Conservation (phyloP, 92 coral and sea anemone genomes). For the Epizoanthus rinbou region DNA sequence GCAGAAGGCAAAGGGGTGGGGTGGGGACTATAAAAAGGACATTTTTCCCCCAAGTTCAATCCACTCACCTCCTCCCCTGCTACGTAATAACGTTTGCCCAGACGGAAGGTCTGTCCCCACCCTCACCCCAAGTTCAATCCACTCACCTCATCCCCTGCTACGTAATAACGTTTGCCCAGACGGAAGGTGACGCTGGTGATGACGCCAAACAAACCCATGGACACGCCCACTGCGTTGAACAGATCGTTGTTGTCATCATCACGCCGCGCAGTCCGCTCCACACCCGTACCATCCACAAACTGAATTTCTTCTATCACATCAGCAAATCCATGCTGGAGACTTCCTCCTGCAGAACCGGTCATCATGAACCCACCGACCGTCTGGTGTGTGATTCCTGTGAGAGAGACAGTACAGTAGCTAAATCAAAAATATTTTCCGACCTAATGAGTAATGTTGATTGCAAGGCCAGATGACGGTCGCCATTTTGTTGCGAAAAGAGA, state of each 20-base stretch:
- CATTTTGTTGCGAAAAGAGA: too few species aligned
- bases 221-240: slow-evolving; percentile 39
- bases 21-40: too few species aligned
- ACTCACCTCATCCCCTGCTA: too few species aligned
- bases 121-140: too few species aligned
- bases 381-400: slow-evolving; percentile 8
- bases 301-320: slow-evolving; percentile 24
- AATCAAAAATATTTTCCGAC: too few species aligned
- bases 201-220: slow-evolving; percentile 39
- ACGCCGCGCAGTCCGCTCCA: too few species aligned
- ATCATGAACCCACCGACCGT: slow-evolving; percentile 27
- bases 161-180: neutral
- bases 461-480: too few species aligned
- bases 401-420: too few species aligned
- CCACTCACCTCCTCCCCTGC: too few species aligned
- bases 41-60: too few species aligned
- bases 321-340: slow-evolving; percentile 4
- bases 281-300: slow-evolving; percentile 23
- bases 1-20: too few species aligned
- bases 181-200: slow-evolving; percentile 30
- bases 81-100: neutral
- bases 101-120: slow-evolving; percentile 2
- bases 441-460: too few species aligned
- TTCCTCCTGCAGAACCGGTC: slow-evolving; percentile 39
- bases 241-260: neutral